A percentile compares a stretch with the other conserved stretches of the same genome.
Evolutionary conservation across 2,113 vertebrate species (phyloP).

Genomic region (Psammodynastes pulverulentus): DNA sequence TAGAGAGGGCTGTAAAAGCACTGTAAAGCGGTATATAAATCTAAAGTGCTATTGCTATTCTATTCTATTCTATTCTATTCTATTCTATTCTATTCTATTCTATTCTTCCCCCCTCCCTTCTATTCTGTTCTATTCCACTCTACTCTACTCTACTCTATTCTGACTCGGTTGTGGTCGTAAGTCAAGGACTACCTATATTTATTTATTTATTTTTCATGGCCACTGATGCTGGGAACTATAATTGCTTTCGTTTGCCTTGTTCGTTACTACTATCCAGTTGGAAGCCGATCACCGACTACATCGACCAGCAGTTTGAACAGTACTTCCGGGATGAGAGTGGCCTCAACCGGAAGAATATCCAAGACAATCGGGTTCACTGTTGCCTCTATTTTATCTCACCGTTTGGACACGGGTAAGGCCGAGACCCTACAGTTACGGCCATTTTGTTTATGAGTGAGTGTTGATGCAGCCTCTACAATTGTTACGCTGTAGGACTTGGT

Average conservation of each 20-base stretch:
- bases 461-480: not conserved
- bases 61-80: too few relatives aligned
- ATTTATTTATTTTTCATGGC: not conserved
- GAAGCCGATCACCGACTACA: conserved; percentile 96
- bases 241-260: not conserved
- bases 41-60: not conserved
- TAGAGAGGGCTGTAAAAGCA: not conserved
- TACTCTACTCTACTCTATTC: too few relatives aligned
- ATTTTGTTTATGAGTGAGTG: not conserved
- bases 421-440: not conserved
- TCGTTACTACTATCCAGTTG: conserved; percentile 72
- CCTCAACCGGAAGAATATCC: conserved; percentile 96
- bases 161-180: not conserved
- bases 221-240: not conserved
- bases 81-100: too few relatives aligned
- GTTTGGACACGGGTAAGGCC: conserved; percentile 88
- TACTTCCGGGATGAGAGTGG: conserved; percentile 97
- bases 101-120: too few relatives aligned
- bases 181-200: not conserved
- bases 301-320: conserved; percentile 98
- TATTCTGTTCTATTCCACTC: too few relatives aligned
- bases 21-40: not conserved
- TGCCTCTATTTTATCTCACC: conserved; percentile 98
- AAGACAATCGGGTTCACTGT: conserved; percentile 97
- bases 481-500: not conserved